phyloP scores from a whole-genome alignment of 2,888 invertebrate species.

The Oligia fasciuncula region DNA sequence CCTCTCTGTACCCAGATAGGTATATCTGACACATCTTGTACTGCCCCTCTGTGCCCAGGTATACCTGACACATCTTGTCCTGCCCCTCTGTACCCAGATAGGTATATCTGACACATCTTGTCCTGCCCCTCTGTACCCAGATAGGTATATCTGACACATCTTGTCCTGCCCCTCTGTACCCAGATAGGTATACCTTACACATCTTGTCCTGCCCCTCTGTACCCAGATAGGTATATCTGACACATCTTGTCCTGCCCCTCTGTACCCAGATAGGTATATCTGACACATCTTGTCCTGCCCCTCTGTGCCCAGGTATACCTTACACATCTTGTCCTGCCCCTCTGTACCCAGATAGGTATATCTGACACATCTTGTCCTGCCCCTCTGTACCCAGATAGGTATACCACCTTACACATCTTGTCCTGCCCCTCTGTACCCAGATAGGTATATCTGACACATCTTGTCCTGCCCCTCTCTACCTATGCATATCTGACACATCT shows the following conservation, averaged over 20 bases:
- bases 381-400: too few species aligned
- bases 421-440: too few species aligned
- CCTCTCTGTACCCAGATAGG: too few species aligned
- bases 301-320: too few species aligned
- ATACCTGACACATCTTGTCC: background rate
- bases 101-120: too few species aligned
- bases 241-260: too few species aligned
- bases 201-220: background rate
- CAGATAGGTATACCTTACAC: background rate
- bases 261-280: too few species aligned
- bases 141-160: background rate
- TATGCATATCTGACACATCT: background rate
- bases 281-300: too few species aligned
- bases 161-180: background rate
- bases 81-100: too few species aligned
- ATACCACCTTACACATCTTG: background rate
- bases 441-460: background rate
- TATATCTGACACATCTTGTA: background rate
- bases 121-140: too few species aligned
- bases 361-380: background rate
- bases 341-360: background rate
- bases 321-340: background rate
- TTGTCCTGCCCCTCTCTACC: background rate
- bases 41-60: background rate
- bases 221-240: background rate